Base-by-base conservation (phyloP, 2,888 invertebrate species). In the Idaea straminata region DNA sequence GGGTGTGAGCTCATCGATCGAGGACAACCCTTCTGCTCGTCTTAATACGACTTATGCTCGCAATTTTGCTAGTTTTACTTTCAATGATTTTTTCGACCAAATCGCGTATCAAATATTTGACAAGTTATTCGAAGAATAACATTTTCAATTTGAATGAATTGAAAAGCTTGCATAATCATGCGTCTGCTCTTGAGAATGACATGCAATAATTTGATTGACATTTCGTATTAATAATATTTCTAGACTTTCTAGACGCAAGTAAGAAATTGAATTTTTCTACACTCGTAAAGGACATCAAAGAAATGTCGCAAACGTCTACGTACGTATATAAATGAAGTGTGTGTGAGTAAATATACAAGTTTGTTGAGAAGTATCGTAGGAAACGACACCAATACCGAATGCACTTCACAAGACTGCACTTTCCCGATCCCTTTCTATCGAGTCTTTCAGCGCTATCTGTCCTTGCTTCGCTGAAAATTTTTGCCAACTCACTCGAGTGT, bases 1-100 rank as follows among this genome's bases (percentile, higher is more conserved):
- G 92, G 92, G 92, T 87, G 90, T 89, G 84, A 88, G 82, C 68
- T 85, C 86, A 90, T 92, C 91, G 91, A 92, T 90, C 80, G 82
- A 69, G 74, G 72, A 72, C 75, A 78, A 81, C 87, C 88, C 88
- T 85, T 84, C 77, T 76, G 76, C 78, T 78, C 80, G 82, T 82
- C 84, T 81, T 76, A 72, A 62, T 62, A 68, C 58, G 66, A 74
- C 72, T 78, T 71, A 72, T 77, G 69, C 65, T 70, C 65, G 66
- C 65, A 68, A 61, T 59, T 63, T 69, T 59, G 63, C 13, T 47
- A 47, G 7, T 13, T 47, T 47, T 13, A 47, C 47, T 47, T 13
- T 4, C 3, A 4, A 13, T 10, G 47, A 38, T 47, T 36, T 36
- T 36, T 47, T 13, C 3, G 47, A 47, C 47, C 25, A 25, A 10